phyloP scores from a whole-genome alignment of 2,113 vertebrate species.

The Oryzias celebensis region DNA sequence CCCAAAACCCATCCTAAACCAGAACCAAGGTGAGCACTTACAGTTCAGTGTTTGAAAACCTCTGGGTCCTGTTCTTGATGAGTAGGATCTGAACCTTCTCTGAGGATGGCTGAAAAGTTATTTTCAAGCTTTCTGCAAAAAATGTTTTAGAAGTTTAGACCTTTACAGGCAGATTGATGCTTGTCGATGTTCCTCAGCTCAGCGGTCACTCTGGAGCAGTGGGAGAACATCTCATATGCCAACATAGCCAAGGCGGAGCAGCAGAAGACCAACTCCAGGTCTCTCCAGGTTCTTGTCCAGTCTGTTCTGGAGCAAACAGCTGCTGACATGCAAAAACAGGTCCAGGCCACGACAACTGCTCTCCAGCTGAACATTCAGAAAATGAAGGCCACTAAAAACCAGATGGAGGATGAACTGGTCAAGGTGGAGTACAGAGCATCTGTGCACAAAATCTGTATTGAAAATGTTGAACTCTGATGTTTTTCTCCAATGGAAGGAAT shows the following conservation, averaged over 20 bases:
- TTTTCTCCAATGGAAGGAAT: no score
- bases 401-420: conserved; percentile 82
- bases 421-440: conserved; percentile 67
- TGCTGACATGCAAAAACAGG: conserved; percentile 77
- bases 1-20: neutral
- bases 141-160: neutral
- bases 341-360: conserved; percentile 69
- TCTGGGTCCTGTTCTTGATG: neutral
- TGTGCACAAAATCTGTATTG: no score
- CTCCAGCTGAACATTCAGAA: conserved; percentile 78
- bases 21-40: conserved; percentile 43
- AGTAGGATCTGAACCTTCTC: no score
- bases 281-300: conserved; percentile 79
- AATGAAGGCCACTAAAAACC: conserved; percentile 81
- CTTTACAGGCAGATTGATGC: neutral
- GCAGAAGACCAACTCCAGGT: conserved; percentile 82
- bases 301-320: conserved; percentile 83
- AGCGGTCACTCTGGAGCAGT: conserved; percentile 81
- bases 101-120: neutral
- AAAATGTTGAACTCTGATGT: no score
- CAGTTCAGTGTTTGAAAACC: neutral
- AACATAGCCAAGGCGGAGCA: conserved; percentile 85
- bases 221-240: conserved; percentile 82
- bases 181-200: conserved; percentile 49
- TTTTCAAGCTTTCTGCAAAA: neutral